Evolutionary conservation across 2,797 vertebrate genomes (phyloP).

Genomic region (Dendrocincla tyrannina): DNA sequence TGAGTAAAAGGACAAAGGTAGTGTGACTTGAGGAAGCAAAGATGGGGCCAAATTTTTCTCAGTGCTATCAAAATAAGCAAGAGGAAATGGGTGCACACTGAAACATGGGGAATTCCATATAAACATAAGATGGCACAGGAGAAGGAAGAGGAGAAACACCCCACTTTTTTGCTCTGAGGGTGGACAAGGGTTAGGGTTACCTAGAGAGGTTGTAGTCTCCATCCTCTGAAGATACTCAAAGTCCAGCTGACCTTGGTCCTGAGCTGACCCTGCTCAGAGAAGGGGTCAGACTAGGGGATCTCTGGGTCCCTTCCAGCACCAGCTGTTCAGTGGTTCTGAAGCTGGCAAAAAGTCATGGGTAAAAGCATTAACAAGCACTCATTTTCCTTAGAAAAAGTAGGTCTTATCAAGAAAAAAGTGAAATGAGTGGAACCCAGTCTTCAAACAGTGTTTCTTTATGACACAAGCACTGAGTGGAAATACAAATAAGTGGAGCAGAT

Average conservation of each 20-base stretch:
- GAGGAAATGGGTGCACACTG: neutral
- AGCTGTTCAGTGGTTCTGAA: neutral
- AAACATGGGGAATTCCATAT: neutral
- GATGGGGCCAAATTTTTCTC: neutral
- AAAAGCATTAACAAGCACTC: neutral
- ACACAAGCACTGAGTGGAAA: slow-evolving; percentile 60
- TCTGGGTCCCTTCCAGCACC: neutral
- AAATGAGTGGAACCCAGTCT: neutral
- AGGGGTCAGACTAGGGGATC: neutral
- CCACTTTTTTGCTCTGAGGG: neutral
- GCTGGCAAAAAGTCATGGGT: neutral
- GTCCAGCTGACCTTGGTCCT: neutral
- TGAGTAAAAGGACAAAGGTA: neutral
- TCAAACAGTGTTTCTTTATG: slow-evolving; percentile 33
- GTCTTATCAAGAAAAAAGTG: slow-evolving; percentile 34
- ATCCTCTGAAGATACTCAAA: neutral
- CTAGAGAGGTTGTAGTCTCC: neutral
- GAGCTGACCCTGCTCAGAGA: neutral
- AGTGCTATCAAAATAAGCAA: neutral
- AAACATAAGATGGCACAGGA: neutral
- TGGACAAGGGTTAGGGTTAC: neutral
- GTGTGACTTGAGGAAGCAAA: neutral
- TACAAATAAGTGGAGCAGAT: slow-evolving; percentile 54
- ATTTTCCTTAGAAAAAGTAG: neutral
- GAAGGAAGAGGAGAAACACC: neutral